A percentile compares a stretch with the other conserved stretches of the same genome.
phyloP scores from a whole-genome alignment of 2,797 vertebrate genomes.

The Oophaga sylvatica region DNA sequence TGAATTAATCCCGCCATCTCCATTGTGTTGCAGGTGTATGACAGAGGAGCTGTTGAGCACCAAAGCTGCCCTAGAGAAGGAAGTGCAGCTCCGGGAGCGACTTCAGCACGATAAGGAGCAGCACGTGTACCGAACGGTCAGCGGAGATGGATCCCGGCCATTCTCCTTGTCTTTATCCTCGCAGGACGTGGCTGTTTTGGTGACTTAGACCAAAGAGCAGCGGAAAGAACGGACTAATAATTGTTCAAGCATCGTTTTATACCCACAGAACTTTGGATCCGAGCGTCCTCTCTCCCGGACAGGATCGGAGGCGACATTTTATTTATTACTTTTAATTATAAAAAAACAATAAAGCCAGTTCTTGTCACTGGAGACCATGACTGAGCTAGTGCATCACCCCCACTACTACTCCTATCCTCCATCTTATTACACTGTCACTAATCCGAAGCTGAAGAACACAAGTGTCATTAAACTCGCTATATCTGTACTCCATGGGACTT shows the following conservation, averaged over 20 bases:
- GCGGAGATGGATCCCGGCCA: conserved; percentile 71
- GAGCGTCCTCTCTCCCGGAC: background rate
- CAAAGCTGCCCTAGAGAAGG: conserved; percentile 82
- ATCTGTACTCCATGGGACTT: no score
- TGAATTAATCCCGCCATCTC: background rate
- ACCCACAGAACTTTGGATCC: background rate
- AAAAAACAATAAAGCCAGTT: conserved; percentile 8
- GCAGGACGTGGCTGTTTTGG: conserved; percentile 69
- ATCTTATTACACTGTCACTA: background rate
- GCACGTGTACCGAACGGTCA: conserved; percentile 84
- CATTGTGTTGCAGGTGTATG: conserved; percentile 79
- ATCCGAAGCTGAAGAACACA: background rate
- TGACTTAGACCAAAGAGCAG: conserved; percentile 64
- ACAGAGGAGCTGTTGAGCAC: conserved; percentile 81
- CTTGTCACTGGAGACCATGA: conserved; percentile 7
- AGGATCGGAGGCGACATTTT: background rate
- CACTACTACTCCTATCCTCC: background rate
- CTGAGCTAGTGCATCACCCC: background rate
- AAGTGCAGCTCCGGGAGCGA: conserved; percentile 73
- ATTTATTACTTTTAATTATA: conserved; percentile 46
- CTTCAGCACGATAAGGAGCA: conserved; percentile 88
- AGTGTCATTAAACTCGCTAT: background rate
- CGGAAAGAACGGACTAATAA: background rate
- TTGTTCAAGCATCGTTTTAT: background rate
- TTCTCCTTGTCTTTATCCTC: conserved; percentile 72